Evolutionary conservation across 2,797 vertebrate species (phyloP).

Genomic region (Macroramphosus scolopax): DNA sequence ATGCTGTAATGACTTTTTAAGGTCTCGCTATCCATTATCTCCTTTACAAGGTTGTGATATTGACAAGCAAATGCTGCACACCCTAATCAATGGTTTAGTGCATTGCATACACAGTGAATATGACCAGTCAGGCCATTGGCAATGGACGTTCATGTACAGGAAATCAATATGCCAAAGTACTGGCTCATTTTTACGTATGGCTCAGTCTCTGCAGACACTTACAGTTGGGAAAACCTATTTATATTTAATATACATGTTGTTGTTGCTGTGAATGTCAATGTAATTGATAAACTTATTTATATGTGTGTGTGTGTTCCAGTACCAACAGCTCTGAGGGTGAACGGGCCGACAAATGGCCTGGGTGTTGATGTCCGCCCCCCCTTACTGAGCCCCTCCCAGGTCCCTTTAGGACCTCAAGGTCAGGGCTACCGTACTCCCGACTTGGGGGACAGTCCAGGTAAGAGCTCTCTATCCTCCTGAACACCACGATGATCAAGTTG

Average conservation of each 20-base stretch:
- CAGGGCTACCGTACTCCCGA: constrained; percentile 82
- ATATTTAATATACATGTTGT: too few relatives aligned
- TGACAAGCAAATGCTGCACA: constrained; percentile 62
- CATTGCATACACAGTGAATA: constrained; percentile 61
- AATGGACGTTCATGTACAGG: constrained; percentile 41
- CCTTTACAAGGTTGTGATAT: constrained; percentile 67
- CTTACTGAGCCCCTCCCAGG: constrained; percentile 79
- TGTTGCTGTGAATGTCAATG: not conserved
- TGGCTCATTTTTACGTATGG: constrained; percentile 50
- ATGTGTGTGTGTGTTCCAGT: constrained; percentile 64
- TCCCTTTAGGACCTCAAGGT: constrained; percentile 77
- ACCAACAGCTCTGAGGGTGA: constrained; percentile 79
- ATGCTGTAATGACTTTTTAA: constrained; percentile 73
- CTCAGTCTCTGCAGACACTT: constrained; percentile 13
- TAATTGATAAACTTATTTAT: not conserved
- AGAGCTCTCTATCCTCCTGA: not conserved
- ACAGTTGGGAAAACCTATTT: not conserved
- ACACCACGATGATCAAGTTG: not conserved
- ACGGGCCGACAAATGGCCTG: constrained; percentile 81
- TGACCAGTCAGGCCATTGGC: constrained; percentile 50
- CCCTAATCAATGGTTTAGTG: constrained; percentile 58
- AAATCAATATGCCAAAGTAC: constrained; percentile 62
- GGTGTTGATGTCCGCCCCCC: constrained; percentile 76
- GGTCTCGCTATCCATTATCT: constrained; percentile 64
- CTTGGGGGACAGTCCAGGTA: constrained; percentile 82